Evolutionary conservation across 2,797 vertebrate species (phyloP).

Genomic region (Nyctalus aviator): DNA sequence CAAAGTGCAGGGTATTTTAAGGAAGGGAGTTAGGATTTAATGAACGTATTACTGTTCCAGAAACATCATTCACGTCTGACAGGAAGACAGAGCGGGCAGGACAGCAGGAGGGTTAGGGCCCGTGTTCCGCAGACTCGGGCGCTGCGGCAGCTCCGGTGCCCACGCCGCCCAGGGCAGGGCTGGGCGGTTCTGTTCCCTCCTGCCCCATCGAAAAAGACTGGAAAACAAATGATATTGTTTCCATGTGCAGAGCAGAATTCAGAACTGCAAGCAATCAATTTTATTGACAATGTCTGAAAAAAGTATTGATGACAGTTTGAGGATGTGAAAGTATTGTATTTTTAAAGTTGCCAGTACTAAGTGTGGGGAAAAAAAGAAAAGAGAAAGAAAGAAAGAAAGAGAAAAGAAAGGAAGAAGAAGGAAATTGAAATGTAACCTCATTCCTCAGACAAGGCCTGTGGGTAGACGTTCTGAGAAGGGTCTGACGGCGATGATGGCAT

Average conservation of each 20-base stretch:
- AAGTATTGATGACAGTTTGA: slow-evolving; percentile 86
- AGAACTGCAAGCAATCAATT: slow-evolving; percentile 87
- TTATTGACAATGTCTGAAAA: slow-evolving; percentile 86
- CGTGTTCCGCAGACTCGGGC: slow-evolving; percentile 1
- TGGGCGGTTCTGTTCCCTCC: slow-evolving; percentile 75
- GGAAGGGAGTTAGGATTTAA: slow-evolving; percentile 78
- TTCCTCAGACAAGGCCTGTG: slow-evolving; percentile 73
- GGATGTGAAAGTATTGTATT: slow-evolving; percentile 86
- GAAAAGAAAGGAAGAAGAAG: no score
- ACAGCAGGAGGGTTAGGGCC: slow-evolving; percentile 67
- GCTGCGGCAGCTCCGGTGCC: background rate
- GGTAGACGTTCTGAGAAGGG: slow-evolving; percentile 58
- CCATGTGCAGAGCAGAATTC: slow-evolving; percentile 86
- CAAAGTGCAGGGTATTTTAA: slow-evolving; percentile 26
- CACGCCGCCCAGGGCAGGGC: no score
- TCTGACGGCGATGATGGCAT: slow-evolving; percentile 22
- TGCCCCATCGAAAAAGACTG: slow-evolving; percentile 82
- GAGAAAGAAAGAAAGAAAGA: slow-evolving; percentile 13
- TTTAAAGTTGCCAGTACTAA: slow-evolving; percentile 79
- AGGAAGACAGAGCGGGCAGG: slow-evolving; percentile 68
- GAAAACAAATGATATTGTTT: slow-evolving; percentile 87
- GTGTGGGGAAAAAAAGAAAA: slow-evolving; percentile 37
- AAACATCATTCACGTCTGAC: slow-evolving; percentile 66
- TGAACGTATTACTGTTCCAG: slow-evolving; percentile 78
- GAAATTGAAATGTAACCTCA: slow-evolving; percentile 75